Conservation (phyloP, 2,113 vertebrate species). For the Poicephalus gulielmi region DNA sequence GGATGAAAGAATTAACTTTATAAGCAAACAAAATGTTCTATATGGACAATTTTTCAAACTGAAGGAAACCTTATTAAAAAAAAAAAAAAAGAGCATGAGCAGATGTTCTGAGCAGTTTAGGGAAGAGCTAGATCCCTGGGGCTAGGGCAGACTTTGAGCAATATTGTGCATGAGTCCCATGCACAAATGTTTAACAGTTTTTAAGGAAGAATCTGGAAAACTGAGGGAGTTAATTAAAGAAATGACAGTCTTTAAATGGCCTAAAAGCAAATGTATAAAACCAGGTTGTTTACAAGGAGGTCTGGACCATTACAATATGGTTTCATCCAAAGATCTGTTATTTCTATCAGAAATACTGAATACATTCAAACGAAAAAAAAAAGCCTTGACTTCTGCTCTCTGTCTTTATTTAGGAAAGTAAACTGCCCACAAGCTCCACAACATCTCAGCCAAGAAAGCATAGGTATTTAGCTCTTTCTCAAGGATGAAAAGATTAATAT, state of each 20-base stretch:
- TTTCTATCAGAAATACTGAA: not conserved
- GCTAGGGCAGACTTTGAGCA: not conserved
- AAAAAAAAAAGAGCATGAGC: not conserved
- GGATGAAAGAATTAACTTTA: not conserved
- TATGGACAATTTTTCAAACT: not conserved
- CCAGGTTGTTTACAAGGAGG: not conserved
- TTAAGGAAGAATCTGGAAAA: not conserved
- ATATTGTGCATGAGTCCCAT: not conserved
- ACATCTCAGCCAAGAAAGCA: not conserved
- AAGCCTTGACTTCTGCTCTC: not conserved
- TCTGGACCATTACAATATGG: not conserved
- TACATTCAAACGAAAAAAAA: not conserved
- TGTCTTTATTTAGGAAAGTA: not conserved
- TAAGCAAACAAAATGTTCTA: not conserved
- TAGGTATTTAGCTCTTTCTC: not conserved
- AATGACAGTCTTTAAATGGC: not conserved
- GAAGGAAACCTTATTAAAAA: not conserved
- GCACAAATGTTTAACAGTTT: not conserved
- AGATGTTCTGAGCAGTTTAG: not conserved
- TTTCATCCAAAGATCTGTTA: not conserved
- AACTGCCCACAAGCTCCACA: not conserved
- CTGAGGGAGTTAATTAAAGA: not conserved
- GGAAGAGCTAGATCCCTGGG: not conserved
- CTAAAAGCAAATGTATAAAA: not conserved
- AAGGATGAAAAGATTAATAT: not conserved